Conservation (phyloP, 2,888 invertebrate genomes). For the Aporophyla lueneburgensis region DNA sequence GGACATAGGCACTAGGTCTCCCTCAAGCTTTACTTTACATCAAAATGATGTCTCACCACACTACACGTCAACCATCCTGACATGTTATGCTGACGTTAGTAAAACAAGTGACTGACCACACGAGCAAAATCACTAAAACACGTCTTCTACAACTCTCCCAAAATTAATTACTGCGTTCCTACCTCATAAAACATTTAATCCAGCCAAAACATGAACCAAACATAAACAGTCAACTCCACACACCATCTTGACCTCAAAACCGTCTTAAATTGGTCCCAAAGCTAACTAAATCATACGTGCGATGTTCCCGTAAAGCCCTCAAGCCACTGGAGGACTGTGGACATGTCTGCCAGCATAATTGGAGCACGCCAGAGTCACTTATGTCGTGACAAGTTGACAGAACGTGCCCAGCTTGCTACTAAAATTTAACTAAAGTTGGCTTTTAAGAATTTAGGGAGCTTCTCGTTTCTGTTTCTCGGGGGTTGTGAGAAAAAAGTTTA, state of each 20-base stretch:
- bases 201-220: conserved; percentile 38
- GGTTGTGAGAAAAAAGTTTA: conserved; percentile 34
- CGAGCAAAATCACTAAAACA: not conserved
- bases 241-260: conserved; percentile 67
- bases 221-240: conserved; percentile 55
- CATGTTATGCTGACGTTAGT: not conserved
- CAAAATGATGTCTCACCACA: not conserved
- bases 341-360: conserved; percentile 68
- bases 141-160: not conserved
- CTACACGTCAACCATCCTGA: not conserved
- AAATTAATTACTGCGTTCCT: conserved; percentile 18
- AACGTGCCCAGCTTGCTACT: conserved; percentile 65
- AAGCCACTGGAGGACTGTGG: conserved; percentile 65
- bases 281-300: conserved; percentile 70
- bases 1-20: no score
- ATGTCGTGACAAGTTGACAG: conserved; percentile 69
- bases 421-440: conserved; percentile 67
- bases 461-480: conserved; percentile 28
- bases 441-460: conserved; percentile 58
- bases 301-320: conserved; percentile 66
- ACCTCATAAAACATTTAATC: conserved; percentile 35
- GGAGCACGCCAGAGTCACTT: conserved; percentile 70
- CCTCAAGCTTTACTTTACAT: not conserved
- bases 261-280: conserved; percentile 64
- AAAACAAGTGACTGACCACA: not conserved